These are phyloP conservation scores for Siphamia tubifer DNA, from an alignment of 2,113 vertebrate species.

Conservation along the genomic window DNA sequence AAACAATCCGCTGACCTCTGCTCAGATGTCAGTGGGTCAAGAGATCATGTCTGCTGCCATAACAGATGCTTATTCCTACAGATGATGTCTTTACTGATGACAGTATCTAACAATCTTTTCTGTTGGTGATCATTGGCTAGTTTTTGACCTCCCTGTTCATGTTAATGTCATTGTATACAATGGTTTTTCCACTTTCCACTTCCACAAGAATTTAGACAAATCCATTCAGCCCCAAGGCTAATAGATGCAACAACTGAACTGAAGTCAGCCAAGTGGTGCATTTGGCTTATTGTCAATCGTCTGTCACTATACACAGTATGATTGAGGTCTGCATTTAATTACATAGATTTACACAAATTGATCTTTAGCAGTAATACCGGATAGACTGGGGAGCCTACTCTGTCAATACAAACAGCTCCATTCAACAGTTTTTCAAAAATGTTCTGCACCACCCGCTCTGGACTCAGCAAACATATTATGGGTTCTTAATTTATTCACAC, in stretches of 20 bases:
- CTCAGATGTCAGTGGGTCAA: background rate
- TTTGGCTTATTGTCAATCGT: conserved; percentile 18
- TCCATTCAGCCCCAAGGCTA: conserved; percentile 14
- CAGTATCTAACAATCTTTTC: background rate
- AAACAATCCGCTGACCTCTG: background rate
- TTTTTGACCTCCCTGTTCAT: background rate
- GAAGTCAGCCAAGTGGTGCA: background rate
- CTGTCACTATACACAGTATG: background rate
- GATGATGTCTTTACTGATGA: background rate
- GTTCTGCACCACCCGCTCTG: background rate
- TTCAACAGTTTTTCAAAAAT: too few species aligned
- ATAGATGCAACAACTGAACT: background rate
- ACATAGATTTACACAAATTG: background rate
- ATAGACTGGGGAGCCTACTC: background rate
- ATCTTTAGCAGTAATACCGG: background rate
- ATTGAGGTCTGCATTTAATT: conserved; percentile 15
- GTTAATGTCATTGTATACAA: conserved; percentile 41
- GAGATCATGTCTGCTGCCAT: background rate
- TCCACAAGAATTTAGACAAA: background rate
- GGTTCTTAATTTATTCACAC: background rate
- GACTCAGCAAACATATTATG: background rate
- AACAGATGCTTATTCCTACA: conserved; percentile 11
- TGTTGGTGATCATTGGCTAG: background rate
- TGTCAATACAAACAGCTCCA: too few species aligned
- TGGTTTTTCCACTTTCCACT: background rate